phyloP scores from a whole-genome alignment of 2,113 vertebrate species.

The Cyphomyrus plagiostoma region DNA sequence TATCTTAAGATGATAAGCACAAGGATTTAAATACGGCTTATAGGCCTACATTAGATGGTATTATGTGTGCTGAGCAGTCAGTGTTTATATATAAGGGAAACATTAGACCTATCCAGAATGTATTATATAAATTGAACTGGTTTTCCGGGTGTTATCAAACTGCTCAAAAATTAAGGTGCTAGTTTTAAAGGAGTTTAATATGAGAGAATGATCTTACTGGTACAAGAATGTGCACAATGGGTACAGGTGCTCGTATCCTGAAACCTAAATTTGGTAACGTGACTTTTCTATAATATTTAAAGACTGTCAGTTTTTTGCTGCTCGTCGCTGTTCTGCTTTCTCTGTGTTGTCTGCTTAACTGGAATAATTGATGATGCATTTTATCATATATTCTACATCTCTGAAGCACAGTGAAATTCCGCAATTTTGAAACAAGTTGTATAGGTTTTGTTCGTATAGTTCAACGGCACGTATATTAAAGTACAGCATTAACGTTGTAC shows the following conservation, averaged over 20 bases:
- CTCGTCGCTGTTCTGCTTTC: background rate
- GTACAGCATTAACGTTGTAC: background rate
- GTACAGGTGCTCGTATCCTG: background rate
- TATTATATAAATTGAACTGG: background rate
- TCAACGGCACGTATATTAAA: background rate
- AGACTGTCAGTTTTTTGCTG: background rate
- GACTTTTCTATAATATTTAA: background rate
- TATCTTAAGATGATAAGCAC: background rate
- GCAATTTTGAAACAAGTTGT: background rate
- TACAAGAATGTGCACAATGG: background rate
- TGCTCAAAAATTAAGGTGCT: background rate
- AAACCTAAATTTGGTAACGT: background rate
- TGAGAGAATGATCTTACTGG: background rate
- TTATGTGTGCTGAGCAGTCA: background rate
- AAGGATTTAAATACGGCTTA: background rate
- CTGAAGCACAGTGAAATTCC: background rate
- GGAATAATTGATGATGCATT: background rate
- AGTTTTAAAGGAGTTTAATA: background rate
- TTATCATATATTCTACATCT: background rate
- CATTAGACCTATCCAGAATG: background rate
- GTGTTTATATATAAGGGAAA: background rate
- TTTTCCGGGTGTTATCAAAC: background rate
- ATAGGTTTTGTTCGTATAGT: background rate
- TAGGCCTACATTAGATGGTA: background rate
- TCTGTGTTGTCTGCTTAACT: background rate